Percentiles rank a stretch among this genome's conserved stretches.
These are phyloP conservation scores for Dufourea novaeangliae DNA, from an alignment of 1,140 invertebrate species.

Conservation along the genomic window DNA sequence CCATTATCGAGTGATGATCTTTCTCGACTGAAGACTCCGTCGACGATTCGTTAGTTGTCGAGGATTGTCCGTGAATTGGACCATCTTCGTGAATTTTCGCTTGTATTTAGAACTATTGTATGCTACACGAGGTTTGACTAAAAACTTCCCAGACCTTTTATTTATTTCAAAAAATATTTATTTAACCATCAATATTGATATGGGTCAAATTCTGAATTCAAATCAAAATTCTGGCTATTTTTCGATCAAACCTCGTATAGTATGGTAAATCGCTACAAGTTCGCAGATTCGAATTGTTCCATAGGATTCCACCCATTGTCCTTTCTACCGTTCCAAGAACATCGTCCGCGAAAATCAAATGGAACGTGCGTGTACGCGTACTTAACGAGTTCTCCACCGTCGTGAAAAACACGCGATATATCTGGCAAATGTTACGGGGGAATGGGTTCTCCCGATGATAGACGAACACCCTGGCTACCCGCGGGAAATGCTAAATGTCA, in stretches of 20 bases:
- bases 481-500: slow-evolving; percentile 80
- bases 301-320: background rate
- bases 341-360: background rate
- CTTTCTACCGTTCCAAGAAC: background rate
- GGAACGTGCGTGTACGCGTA: background rate
- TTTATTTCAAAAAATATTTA: too few species aligned
- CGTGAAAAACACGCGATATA: background rate
- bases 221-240: too few species aligned
- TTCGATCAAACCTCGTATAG: too few species aligned
- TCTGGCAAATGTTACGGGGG: slow-evolving; percentile 58
- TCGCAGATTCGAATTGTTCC: background rate
- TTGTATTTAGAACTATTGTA: too few species aligned
- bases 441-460: slow-evolving; percentile 54
- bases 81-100: too few species aligned
- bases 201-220: too few species aligned
- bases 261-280: too few species aligned
- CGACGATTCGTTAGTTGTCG: background rate
- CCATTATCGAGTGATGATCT: slow-evolving; percentile 4
- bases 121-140: too few species aligned
- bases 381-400: background rate
- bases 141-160: too few species aligned
- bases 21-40: background rate
- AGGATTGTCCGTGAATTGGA: background rate
- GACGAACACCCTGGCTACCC: slow-evolving; percentile 62
- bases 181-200: too few species aligned